Conservation (phyloP, 53 echinoderm and acorn worm genomes). For the Holothuria leucospilota region DNA sequence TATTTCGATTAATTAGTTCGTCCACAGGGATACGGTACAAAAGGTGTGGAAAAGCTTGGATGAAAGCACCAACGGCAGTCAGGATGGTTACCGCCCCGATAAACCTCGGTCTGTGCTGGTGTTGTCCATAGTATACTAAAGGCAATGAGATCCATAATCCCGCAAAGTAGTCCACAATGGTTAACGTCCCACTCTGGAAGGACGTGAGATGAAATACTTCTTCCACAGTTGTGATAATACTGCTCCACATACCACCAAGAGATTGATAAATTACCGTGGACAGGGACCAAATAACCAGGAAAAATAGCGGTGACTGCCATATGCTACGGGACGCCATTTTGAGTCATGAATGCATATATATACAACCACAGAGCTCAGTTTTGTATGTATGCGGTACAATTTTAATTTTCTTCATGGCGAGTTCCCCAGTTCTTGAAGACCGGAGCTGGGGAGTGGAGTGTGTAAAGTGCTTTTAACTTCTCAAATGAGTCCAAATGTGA, state of each 20-base stretch:
- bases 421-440: too few species aligned
- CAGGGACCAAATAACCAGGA: slow-evolving; percentile 23
- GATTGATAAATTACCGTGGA: neutral
- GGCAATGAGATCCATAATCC: slow-evolving; percentile 11
- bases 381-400: too few species aligned
- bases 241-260: slow-evolving; percentile 14
- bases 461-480: too few species aligned
- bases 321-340: too few species aligned
- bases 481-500: too few species aligned
- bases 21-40: slow-evolving; percentile 8
- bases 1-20: neutral
- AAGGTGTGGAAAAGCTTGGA: slow-evolving; percentile 19
- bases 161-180: neutral
- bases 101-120: slow-evolving; percentile 1
- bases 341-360: too few species aligned
- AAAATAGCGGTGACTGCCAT: slow-evolving; percentile 11
- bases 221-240: slow-evolving; percentile 28
- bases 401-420: too few species aligned
- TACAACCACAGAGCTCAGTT: too few species aligned
- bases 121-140: slow-evolving; percentile 22
- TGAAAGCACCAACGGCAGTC: slow-evolving; percentile 6
- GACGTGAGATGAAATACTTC: slow-evolving; percentile 19
- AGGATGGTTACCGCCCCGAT: neutral
- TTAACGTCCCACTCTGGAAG: slow-evolving; percentile 7
- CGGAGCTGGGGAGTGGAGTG: too few species aligned